Base-by-base conservation (phyloP, 2,888 invertebrate species). In the Cantharis rufa region DNA sequence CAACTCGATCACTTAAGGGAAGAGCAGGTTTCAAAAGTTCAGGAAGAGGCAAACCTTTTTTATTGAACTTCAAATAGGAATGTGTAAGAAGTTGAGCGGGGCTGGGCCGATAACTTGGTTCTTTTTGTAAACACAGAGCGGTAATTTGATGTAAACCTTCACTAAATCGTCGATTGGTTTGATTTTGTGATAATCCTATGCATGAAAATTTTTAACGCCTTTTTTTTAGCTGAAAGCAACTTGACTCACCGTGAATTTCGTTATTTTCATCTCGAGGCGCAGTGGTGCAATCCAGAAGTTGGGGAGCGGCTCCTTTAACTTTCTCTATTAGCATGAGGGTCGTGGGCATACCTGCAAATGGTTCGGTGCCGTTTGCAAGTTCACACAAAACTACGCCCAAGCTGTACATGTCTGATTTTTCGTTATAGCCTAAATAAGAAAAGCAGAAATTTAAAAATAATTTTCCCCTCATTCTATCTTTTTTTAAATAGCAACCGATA, bases 291-390 rank as follows among this genome's bases (percentile, higher is more conserved):
- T 96, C 96, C 27, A 95, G 88, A 75, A 96, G 88, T 77, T 93
- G 93, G 7, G 96, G 95, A 0, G 93, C 90, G 82, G 91, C 91
- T 0, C 97, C 97, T 72, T 95, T 91, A 28, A 95, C 91, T 88
- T 98, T 98, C 89, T 97, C 97, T 3, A 95, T 94, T 82, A 97
- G 90, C 96, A 98, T 97, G 83, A 97, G 90, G 1, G 97, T 96
- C n/a, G 93, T 93, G 7, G 95, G 92, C 84, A 96, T 93, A 82
- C 95, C 96, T 0, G 93, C 91, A 88, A 96, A 98, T 0, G 97
- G 97, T 80, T 95, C 95, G 32, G 94, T 91, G 0, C 98, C 97
- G 88, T 98, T 98, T 63, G 94, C 96, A 76, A 96, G 88, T 88
- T 97, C 97, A 87, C 97, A 97, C 69, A 94, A 91, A 4, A 95